phyloP scores from a whole-genome alignment of 92 coral and sea anemone species.

The Bergia sp. region DNA sequence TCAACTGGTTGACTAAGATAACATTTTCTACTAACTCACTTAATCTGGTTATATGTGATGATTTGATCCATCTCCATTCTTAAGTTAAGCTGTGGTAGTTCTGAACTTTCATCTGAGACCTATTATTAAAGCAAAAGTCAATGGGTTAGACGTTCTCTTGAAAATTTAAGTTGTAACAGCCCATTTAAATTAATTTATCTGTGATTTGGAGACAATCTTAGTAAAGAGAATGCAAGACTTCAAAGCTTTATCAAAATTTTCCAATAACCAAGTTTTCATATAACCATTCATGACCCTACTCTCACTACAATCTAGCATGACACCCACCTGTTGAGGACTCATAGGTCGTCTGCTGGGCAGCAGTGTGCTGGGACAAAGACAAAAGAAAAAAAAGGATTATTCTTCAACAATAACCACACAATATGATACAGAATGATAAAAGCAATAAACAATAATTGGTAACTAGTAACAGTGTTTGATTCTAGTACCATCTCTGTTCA shows the following conservation, averaged over 20 bases:
- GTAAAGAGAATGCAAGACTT: not conserved
- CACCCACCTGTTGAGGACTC: not conserved
- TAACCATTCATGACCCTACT: not conserved
- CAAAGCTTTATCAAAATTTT: too few relatives aligned
- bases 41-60: not conserved
- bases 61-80: not conserved
- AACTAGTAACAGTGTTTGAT: not conserved
- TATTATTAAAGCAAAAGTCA: not conserved
- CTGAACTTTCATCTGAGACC: not conserved
- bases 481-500: too few relatives aligned
- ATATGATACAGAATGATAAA: too few relatives aligned
- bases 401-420: too few relatives aligned
- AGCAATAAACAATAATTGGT: not conserved
- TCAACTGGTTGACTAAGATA: too few relatives aligned
- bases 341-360: not conserved
- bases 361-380: constrained; percentile 5
- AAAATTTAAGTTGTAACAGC: too few relatives aligned
- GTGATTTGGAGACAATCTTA: not conserved
- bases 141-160: not conserved
- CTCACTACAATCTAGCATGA: not conserved
- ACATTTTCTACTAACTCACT: not conserved
- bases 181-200: not conserved
- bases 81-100: constrained; percentile 14
- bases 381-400: not conserved
- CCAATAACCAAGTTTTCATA: not conserved